Evolutionary conservation across 2,888 invertebrate genomes (phyloP).

Genomic region (Cheilosia pagana): DNA sequence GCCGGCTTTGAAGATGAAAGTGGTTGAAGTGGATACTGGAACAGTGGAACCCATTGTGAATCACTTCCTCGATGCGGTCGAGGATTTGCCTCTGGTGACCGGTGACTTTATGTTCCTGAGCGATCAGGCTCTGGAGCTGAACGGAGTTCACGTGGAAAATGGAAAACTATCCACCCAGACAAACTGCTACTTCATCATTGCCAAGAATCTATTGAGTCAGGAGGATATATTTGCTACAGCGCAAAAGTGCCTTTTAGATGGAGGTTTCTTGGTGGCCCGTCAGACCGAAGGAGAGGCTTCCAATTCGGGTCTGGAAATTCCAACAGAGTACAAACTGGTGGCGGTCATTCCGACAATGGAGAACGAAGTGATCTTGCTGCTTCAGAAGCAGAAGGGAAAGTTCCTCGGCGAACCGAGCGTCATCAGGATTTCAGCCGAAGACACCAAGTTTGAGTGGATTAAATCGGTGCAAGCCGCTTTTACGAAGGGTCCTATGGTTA

Average conservation of each 20-base stretch:
- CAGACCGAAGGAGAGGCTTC: slow-evolving; percentile 30
- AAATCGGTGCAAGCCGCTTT: slow-evolving; percentile 78
- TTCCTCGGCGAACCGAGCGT: slow-evolving; percentile 75
- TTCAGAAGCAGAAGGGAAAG: slow-evolving; percentile 78
- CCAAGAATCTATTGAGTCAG: slow-evolving; percentile 77
- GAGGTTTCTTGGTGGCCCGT: slow-evolving; percentile 86
- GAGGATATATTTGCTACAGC: slow-evolving; percentile 83
- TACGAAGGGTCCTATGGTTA: slow-evolving; percentile 83
- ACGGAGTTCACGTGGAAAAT: slow-evolving; percentile 86
- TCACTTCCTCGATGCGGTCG: slow-evolving; percentile 85
- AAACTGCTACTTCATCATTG: slow-evolving; percentile 81
- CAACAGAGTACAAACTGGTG: slow-evolving; percentile 78
- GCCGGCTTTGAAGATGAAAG: slow-evolving; percentile 86
- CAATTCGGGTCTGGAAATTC: slow-evolving; percentile 82
- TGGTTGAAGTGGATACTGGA: slow-evolving; percentile 85
- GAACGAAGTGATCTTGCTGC: slow-evolving; percentile 79
- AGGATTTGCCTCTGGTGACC: slow-evolving; percentile 88
- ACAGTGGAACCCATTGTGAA: slow-evolving; percentile 85
- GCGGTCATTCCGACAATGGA: slow-evolving; percentile 79
- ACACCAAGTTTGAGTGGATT: slow-evolving; percentile 80
- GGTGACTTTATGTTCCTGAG: slow-evolving; percentile 86
- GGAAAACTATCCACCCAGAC: slow-evolving; percentile 84
- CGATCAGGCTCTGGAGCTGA: slow-evolving; percentile 78
- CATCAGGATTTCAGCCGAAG: slow-evolving; percentile 78
- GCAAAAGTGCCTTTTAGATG: slow-evolving; percentile 84